A percentile compares a stretch with the other conserved stretches of the same genome.
Conservation (phyloP, 64 coral and sea anemone genomes). For the Stichodactyla helianthus region DNA sequence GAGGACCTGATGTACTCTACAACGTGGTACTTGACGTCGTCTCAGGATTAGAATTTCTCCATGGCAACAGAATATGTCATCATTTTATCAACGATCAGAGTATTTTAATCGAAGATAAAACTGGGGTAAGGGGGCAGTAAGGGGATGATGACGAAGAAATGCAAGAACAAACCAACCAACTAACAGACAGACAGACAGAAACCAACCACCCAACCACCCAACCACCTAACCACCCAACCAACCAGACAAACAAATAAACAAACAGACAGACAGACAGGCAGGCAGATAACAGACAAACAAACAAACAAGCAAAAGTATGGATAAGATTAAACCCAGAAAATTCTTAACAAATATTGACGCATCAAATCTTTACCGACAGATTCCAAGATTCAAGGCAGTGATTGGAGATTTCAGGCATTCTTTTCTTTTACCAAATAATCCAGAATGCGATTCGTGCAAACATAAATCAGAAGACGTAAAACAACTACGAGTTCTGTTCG, state of each 20-base stretch:
- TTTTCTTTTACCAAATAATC: not conserved
- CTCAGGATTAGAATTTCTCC: not conserved
- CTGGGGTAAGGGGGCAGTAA: not conserved
- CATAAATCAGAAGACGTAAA: not conserved
- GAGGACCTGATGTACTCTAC: not conserved
- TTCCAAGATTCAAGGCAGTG: not conserved
- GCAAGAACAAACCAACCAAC: too few relatives aligned
- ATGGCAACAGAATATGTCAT: not conserved
- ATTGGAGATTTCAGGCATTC: conserved; percentile 1
- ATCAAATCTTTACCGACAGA: not conserved
- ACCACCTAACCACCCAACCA: too few relatives aligned
- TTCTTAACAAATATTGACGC: too few relatives aligned
- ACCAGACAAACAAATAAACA: too few relatives aligned
- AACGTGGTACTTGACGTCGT: not conserved
- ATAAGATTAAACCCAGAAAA: too few relatives aligned
- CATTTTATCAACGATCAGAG: not conserved
- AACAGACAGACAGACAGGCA: too few relatives aligned
- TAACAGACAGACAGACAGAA: too few relatives aligned
- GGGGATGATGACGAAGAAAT: too few relatives aligned
- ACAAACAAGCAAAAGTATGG: too few relatives aligned
- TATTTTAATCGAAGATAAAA: not conserved
- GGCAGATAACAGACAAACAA: too few relatives aligned
- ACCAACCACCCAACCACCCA: too few relatives aligned
- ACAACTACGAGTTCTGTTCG: not conserved
- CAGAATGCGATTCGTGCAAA: not conserved